phyloP scores from a whole-genome alignment of 2,888 invertebrate genomes.

The Limnephilus lunatus region DNA sequence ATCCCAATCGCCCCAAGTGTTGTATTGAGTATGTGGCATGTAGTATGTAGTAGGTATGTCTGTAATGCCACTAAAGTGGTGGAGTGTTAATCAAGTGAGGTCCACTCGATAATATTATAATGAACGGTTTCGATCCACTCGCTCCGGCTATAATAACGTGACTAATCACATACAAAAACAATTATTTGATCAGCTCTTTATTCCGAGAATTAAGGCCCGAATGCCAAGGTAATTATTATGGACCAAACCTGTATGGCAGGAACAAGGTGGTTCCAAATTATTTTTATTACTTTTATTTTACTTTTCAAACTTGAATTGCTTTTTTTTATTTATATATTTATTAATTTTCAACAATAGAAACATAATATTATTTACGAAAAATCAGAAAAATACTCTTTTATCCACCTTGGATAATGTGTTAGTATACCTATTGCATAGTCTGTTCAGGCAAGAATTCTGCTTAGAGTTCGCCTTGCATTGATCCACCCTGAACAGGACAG shows the following conservation, averaged over 20 bases:
- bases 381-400: no score
- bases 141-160: slow-evolving; percentile 34
- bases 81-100: slow-evolving; percentile 39
- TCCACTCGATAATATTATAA: slow-evolving; percentile 2
- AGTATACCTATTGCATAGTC: no score
- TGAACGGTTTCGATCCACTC: slow-evolving; percentile 35
- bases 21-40: neutral
- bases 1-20: neutral
- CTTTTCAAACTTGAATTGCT: neutral
- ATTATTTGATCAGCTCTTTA: slow-evolving; percentile 54
- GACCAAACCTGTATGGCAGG: neutral
- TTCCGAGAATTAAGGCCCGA: slow-evolving; percentile 34
- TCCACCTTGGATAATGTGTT: no score
- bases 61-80: neutral
- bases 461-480: no score
- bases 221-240: slow-evolving; percentile 40
- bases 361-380: no score
- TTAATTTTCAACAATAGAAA: no score
- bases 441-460: no score
- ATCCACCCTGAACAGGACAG: no score
- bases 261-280: neutral
- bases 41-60: neutral
- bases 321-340: no score
- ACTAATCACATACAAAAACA: slow-evolving; percentile 54
- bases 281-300: neutral